Evolutionary conservation across 2,797 vertebrate genomes (phyloP), one percentile per base, ranked within the genome.

Genomic region (Sternotherus odoratus): DNA sequence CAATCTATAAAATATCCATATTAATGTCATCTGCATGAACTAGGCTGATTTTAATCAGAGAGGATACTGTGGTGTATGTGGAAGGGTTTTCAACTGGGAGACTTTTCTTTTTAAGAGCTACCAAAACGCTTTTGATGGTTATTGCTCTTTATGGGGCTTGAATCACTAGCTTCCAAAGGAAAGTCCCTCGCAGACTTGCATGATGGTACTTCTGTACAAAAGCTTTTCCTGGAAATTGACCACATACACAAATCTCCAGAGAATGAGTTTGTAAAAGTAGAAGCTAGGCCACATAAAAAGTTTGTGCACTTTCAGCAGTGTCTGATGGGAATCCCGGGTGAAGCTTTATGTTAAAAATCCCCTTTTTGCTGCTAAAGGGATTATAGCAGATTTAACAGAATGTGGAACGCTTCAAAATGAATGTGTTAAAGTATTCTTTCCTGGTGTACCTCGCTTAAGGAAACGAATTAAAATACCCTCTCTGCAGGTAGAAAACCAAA

Each of bases 381-480:
- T 94, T 89, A 93, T 48, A 85, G 93, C 87, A 90, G 82, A 90
- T 88, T 86, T 66, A 84, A 77, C 92, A 84, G 72, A 96, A 95
- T 90, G 83, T 88, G 78, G 86, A 66, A 86, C 51, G 53, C 50
- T 90, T 51, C 50, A 82, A 84, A 56, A 72, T 4, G 36, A 51
- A 57, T 83, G n/a, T 77, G 88, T 69, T 79, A 5, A 86, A 88
- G 82, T 86, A 79, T 78, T 86, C 85, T 95, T 92, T 96, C 90
- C 81, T 63, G 60, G 79, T 69, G 26, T 1, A 84, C 88, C 90
- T 48, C 16, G 15, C 28, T 83, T 36, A 89, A 90, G 66, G 84
- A 30, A n/a, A 89, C 79, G 49, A n/a, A 50, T n/a, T 50, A 51
- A 75, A 49, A 60, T 78, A 19, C 16, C 79, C 48, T 77, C 77